Percentiles rank a stretch among this genome's conserved stretches.
phyloP scores from a whole-genome alignment of 2,888 invertebrate species.

The Aporophyla nigra region DNA sequence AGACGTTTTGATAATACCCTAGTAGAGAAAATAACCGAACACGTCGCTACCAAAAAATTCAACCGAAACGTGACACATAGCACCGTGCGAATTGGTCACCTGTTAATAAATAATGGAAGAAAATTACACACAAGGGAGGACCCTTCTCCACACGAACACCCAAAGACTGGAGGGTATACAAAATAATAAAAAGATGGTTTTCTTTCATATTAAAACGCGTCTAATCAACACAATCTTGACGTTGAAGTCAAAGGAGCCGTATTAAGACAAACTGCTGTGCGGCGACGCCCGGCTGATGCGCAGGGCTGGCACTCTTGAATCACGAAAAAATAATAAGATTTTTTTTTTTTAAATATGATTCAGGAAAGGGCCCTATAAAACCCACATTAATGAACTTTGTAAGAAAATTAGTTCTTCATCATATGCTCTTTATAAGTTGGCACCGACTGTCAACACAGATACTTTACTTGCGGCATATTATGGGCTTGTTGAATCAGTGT shows the following conservation, averaged over 20 bases:
- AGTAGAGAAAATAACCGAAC: neutral
- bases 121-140: conserved; percentile 44
- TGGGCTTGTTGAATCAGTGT: too few relatives aligned
- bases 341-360: too few relatives aligned
- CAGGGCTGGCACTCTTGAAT: conserved; percentile 56
- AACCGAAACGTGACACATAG: conserved; percentile 37
- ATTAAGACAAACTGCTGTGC: conserved; percentile 60
- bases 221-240: conserved; percentile 62
- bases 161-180: conserved; percentile 22
- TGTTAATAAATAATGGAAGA: conserved; percentile 60
- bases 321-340: too few relatives aligned
- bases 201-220: conserved; percentile 52
- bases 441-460: too few relatives aligned
- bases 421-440: too few relatives aligned
- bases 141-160: conserved; percentile 31
- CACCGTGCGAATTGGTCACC: conserved; percentile 57
- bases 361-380: too few relatives aligned
- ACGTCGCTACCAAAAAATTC: neutral
- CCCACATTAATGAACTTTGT: too few relatives aligned
- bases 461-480: too few relatives aligned
- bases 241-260: conserved; percentile 62
- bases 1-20: neutral
- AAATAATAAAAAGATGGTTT: conserved; percentile 30
- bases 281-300: conserved; percentile 41
- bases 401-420: too few relatives aligned